Evolutionary conservation across 1,140 invertebrate genomes (phyloP), one percentile per base, ranked within the genome.

Genomic region (Drosophila sp.): DNA sequence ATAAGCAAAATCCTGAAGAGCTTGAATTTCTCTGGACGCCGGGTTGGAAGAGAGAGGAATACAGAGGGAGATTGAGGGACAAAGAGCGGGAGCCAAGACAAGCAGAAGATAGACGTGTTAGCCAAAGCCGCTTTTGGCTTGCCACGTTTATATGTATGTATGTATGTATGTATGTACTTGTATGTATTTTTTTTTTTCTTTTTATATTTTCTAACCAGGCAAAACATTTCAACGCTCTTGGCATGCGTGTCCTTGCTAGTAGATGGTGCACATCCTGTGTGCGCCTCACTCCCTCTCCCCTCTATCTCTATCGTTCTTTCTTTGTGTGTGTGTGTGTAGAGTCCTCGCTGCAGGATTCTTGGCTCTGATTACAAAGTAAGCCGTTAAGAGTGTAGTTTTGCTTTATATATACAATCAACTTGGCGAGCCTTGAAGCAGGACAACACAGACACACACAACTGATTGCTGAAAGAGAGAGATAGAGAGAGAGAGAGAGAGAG

Each of bases 351-450:
- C 72, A 41, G 41, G 73, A 72, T 74, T 72, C 72, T 57, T 72
- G 70, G 70, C 71, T 75, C 82, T 84, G 81, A 84, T 84, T 84
- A 85, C 81, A 85, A 80, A 85, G 77, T 85, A 84, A 84, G 81
- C 67, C 81, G 81, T 84, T 84, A 77, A 79, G 64, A 66, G 41
- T 73, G 63, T 60, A 67, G 54, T 65, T 76, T 85, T 63, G 63
- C 81, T 85, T 84, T 80, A 80, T 84, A 27, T 25, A 80, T 84
- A 64, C 80, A 84, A 84, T 84, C 81, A 84, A 68, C 57, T 72
- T 55, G 50, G 32, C 47, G 10, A 38, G 56, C 54, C 60, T 40
- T 61, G 35, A 44, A 61, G 60, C 60, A 57, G 47, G 57, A 73
- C 63, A 61, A 25, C 40, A 25, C 44, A 50, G 3, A 27, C 44